Evolutionary conservation across 2,888 invertebrate species (phyloP).

Genomic region (Sipunculus nudus): DNA sequence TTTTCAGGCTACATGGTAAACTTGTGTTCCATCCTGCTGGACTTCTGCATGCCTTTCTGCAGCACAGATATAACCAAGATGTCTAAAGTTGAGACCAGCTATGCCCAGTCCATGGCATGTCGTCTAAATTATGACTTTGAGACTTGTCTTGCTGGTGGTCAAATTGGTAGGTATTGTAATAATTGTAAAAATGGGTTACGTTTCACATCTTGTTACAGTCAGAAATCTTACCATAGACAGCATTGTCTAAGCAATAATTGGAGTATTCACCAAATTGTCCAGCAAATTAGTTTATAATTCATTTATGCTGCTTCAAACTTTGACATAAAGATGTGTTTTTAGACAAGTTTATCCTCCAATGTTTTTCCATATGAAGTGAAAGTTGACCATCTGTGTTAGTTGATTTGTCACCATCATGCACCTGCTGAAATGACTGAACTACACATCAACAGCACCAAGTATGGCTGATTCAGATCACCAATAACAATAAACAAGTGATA

Average conservation of each 20-base stretch:
- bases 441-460: no score
- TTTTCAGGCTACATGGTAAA: slow-evolving; percentile 35
- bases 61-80: slow-evolving; percentile 16
- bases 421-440: no score
- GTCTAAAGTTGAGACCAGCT: slow-evolving; percentile 27
- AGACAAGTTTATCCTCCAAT: no score
- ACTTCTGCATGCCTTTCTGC: slow-evolving; percentile 33
- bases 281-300: no score
- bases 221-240: neutral
- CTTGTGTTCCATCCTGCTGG: slow-evolving; percentile 31
- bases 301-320: no score
- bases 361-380: no score
- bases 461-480: no score
- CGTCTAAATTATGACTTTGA: slow-evolving; percentile 34
- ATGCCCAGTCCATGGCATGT: slow-evolving; percentile 26
- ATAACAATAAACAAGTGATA: no score
- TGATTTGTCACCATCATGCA: no score
- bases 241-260: neutral
- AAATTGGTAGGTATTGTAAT: slow-evolving; percentile 23
- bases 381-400: no score
- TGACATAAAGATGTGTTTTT: no score
- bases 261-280: no score
- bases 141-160: slow-evolving; percentile 33
- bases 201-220: neutral
- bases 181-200: neutral